Base-by-base conservation (phyloP, 2,113 vertebrate genomes). In the Lutjanus erythropterus region DNA sequence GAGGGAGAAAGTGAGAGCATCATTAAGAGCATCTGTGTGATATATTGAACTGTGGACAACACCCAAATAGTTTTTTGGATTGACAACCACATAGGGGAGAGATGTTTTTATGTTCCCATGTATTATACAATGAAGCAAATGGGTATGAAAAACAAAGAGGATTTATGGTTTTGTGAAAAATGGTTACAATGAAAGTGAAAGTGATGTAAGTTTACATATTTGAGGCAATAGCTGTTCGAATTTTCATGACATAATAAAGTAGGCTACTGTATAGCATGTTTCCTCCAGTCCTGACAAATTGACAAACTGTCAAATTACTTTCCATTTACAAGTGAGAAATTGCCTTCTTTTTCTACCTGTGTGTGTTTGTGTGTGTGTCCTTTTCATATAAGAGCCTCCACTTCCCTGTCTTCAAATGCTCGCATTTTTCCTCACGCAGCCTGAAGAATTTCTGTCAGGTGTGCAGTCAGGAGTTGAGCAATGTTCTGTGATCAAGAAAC, bases 161-260 rank as follows among this genome's bases (percentile, higher is more conserved):
- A 80, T 84, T 81, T 71, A 69, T 75, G 70, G 29, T 42, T 77
- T 66, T 39, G n/a, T 58, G 21, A 61, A 60, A 75, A 71, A 49
- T 49, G 12, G 83, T 81, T 66, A 64, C 50, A 86, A 21, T 2
- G 18, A 68, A 75, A 49, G 21, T 53, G 58, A 84, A 64, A 49
- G 31, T 41, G 42, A 75, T 80, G 31, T 46, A 86, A 66, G 75
- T 80, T 84, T 80, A 87, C 65, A 80, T 52, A 81, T 91, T 66
- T 90, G 66, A 70, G 64, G 68, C 50, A 58, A 73, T 35, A 33
- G 56, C 74, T 78, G 50, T 71, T 85, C 25, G 47, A 85, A 78
- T 27, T 86, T 87, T 91, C 71, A 89, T 88, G 79, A 88, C 74
- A 90, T 86, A 84, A 88, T 86, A 81, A 83, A 80, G 80, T 42